phyloP scores from a whole-genome alignment of 2,113 vertebrate species.

The Ardeotis arabs region DNA sequence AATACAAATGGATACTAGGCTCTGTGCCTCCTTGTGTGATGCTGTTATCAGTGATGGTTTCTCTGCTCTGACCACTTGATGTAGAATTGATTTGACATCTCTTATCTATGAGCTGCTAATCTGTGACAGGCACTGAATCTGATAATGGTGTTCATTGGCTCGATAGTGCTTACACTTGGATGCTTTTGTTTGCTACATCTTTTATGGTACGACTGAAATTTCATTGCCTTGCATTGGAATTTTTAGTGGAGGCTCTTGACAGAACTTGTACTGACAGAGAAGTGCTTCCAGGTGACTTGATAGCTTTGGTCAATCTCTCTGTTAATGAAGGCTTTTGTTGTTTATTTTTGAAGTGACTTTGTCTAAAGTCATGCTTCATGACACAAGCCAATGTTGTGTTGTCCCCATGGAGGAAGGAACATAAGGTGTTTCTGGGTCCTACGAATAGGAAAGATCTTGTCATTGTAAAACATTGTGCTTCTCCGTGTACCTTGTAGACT shows the following conservation, averaged over 20 bases:
- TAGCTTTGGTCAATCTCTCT: neutral
- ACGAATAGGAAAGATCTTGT: neutral
- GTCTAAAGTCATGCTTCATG: neutral
- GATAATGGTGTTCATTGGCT: neutral
- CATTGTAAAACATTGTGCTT: neutral
- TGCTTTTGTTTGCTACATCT: slow-evolving; percentile 10
- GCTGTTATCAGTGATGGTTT: neutral
- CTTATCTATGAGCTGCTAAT: neutral
- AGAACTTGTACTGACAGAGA: neutral
- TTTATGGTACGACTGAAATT: neutral
- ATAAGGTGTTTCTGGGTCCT: neutral
- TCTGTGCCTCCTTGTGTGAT: neutral
- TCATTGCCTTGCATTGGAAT: neutral
- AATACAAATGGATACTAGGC: neutral
- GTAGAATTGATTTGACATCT: slow-evolving; percentile 18
- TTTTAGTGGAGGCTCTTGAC: neutral
- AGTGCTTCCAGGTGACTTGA: neutral
- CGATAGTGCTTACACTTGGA: neutral
- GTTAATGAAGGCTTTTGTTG: slow-evolving; percentile 1
- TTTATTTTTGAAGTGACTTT: neutral
- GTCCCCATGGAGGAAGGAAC: neutral
- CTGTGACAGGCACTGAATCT: neutral
- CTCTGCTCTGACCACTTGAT: neutral
- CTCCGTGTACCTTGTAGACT: neutral
- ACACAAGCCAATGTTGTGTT: neutral